Evolutionary conservation across 2,797 vertebrate species (phyloP).

Genomic region (Scyliorhinus canicula): DNA sequence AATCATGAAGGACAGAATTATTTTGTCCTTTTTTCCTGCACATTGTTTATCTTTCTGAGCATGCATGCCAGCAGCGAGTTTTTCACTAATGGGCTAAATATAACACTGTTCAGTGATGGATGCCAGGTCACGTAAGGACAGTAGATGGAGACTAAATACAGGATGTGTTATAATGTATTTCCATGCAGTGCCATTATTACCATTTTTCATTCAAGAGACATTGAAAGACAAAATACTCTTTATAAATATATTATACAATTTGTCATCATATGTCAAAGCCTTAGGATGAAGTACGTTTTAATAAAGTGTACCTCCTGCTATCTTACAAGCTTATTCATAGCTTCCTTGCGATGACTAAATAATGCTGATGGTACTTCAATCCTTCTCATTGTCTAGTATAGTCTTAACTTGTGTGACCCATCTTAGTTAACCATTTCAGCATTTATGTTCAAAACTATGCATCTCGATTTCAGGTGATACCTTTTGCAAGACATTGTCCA

Average conservation of each 20-base stretch:
- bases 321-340: not conserved
- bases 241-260: conserved; percentile 4
- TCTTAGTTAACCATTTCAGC: not conserved
- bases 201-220: not conserved
- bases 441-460: not conserved
- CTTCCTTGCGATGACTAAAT: not conserved
- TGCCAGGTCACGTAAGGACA: conserved; percentile 11
- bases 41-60: not conserved
- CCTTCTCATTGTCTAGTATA: not conserved
- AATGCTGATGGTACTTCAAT: not conserved
- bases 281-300: not conserved
- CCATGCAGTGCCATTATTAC: not conserved
- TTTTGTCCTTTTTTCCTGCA: not conserved
- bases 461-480: not conserved
- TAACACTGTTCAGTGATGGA: not conserved
- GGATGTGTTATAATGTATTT: not conserved
- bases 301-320: not conserved
- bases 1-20: not conserved
- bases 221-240: not conserved
- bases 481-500: not conserved
- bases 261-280: not conserved
- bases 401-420: too few species aligned
- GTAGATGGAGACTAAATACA: conserved; percentile 11
- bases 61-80: not conserved
- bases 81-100: not conserved